Conservation (phyloP, 1,140 invertebrate species). For the Scaptomyza pallida region DNA sequence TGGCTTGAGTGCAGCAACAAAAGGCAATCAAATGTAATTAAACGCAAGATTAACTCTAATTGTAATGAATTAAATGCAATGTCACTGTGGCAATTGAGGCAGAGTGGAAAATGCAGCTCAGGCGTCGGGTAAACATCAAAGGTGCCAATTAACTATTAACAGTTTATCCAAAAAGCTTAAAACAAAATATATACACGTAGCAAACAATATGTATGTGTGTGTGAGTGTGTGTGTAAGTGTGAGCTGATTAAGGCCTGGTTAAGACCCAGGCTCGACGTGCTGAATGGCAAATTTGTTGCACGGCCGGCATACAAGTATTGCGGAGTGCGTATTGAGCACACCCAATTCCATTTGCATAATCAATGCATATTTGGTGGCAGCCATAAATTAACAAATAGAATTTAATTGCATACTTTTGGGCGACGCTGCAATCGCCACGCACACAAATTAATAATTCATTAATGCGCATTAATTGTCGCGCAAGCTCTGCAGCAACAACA, state of each 20-base stretch:
- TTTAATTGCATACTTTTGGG: slow-evolving; percentile 78
- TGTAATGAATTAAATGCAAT: slow-evolving; percentile 75
- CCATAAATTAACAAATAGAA: slow-evolving; percentile 81
- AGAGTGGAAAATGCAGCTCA: slow-evolving; percentile 34
- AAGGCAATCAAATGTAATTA: slow-evolving; percentile 77
- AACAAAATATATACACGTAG: slow-evolving; percentile 35
- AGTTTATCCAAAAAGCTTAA: slow-evolving; percentile 49
- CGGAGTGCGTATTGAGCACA: neutral
- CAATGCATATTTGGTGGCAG: slow-evolving; percentile 75
- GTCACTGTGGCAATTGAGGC: slow-evolving; percentile 36
- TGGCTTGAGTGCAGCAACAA: slow-evolving; percentile 29
- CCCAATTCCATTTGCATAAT: slow-evolving; percentile 78
- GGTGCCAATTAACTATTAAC: slow-evolving; percentile 75
- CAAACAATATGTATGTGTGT: neutral
- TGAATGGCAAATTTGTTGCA: slow-evolving; percentile 12
- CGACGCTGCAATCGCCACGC: slow-evolving; percentile 26
- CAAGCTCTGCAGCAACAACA: slow-evolving; percentile 32
- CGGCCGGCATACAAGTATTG: slow-evolving; percentile 20
- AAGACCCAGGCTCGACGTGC: slow-evolving; percentile 27
- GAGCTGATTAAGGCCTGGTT: slow-evolving; percentile 58
- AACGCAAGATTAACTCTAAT: slow-evolving; percentile 78
- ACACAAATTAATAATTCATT: slow-evolving; percentile 78
- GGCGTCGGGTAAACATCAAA: slow-evolving; percentile 53
- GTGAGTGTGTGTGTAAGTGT: slow-evolving; percentile 13
- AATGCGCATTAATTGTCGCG: slow-evolving; percentile 77